phyloP scores from a whole-genome alignment of 2,113 vertebrate genomes.

The Pampusana beccarii region DNA sequence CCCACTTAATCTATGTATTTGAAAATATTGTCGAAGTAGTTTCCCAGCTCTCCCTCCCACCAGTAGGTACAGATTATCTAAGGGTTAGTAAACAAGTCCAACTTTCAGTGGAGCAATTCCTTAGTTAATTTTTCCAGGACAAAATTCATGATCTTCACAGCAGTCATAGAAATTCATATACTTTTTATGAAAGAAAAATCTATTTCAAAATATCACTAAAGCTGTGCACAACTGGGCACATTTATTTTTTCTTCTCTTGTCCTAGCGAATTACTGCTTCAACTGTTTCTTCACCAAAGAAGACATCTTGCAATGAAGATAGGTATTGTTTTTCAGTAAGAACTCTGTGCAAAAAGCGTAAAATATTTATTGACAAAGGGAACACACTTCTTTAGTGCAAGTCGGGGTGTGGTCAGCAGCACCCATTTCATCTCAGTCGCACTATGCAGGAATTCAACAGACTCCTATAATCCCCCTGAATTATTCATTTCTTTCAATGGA shows the following conservation, averaged over 20 bases:
- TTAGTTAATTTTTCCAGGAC: background rate
- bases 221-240: background rate
- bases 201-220: background rate
- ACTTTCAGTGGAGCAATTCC: background rate
- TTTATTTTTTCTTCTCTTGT: background rate
- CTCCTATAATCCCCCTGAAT: background rate
- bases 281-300: background rate
- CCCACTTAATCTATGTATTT: background rate
- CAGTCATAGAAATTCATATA: background rate
- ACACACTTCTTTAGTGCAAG: background rate
- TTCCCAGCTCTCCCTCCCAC: background rate
- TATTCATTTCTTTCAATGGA: background rate
- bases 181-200: background rate
- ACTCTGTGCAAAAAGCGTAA: background rate
- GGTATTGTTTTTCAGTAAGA: background rate
- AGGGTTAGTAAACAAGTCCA: background rate
- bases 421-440: rapidly evolving
- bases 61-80: background rate
- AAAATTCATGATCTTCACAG: background rate
- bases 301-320: background rate
- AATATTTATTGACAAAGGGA: background rate
- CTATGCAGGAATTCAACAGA: background rate
- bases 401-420: background rate
- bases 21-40: background rate
- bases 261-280: background rate